phyloP scores from a whole-genome alignment of 2,797 vertebrate genomes.

The Protosalanx chinensis region DNA sequence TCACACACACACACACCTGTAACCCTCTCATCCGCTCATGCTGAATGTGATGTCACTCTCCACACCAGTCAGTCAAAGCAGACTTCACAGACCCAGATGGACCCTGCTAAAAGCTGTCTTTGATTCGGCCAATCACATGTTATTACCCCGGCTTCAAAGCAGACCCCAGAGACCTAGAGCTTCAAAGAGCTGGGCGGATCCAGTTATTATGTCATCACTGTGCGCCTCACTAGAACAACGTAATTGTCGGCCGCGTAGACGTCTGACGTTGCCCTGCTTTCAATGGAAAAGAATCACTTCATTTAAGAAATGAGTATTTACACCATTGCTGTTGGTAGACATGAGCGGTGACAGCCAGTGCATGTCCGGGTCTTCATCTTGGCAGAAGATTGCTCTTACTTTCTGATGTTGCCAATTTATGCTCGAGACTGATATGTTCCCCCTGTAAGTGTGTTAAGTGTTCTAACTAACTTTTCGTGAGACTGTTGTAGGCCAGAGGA shows the following conservation, averaged over 20 bases:
- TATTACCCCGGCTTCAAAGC: conserved; percentile 20
- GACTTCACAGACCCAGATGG: conserved; percentile 12
- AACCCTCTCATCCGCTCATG: conserved; percentile 21
- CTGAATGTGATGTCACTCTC: not conserved
- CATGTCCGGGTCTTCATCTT: too few species aligned
- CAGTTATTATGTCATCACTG: not conserved
- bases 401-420: too few species aligned
- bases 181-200: conserved; percentile 42
- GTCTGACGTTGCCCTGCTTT: not conserved
- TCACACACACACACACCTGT: conserved; percentile 1
- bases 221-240: not conserved
- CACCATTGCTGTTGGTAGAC: not conserved
- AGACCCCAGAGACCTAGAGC: conserved; percentile 16
- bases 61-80: not conserved
- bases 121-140: conserved; percentile 21
- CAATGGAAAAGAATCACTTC: not conserved
- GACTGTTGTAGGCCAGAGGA: not conserved
- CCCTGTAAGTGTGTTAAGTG: too few species aligned
- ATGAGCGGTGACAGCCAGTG: not conserved
- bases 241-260: not conserved
- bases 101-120: not conserved
- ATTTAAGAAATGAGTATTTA: not conserved
- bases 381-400: not conserved
- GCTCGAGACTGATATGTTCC: too few species aligned
- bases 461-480: too few species aligned